These are phyloP conservation scores for Ptychobarbus kaznakovi DNA, from an alignment of 2,797 vertebrate species.

Conservation along the genomic window DNA sequence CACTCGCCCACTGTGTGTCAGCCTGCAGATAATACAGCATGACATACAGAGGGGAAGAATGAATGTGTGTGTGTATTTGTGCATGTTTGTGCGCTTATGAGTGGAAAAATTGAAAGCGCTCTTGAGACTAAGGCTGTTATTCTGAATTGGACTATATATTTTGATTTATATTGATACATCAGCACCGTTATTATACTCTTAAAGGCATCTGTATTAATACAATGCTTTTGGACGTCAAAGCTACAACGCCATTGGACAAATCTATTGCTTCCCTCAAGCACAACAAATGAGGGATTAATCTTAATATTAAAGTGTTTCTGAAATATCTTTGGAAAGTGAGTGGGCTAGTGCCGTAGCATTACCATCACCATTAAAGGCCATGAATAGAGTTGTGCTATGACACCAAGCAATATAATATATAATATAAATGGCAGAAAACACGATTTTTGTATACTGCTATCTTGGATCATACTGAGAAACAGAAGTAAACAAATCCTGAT, in stretches of 20 bases:
- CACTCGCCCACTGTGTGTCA: constrained; percentile 51
- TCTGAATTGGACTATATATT: constrained; percentile 22
- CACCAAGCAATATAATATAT: neutral
- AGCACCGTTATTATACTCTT: neutral
- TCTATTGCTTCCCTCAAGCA: constrained; percentile 14
- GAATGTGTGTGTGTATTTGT: neutral
- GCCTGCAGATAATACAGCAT: constrained; percentile 51
- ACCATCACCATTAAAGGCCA: neutral
- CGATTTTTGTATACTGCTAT: neutral
- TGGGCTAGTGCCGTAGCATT: neutral
- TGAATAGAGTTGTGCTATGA: neutral
- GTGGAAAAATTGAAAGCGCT: neutral
- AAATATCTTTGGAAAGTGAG: constrained; percentile 28
- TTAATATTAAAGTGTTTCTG: constrained; percentile 13
- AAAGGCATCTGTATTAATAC: neutral
- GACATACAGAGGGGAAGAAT: constrained; percentile 22
- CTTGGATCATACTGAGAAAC: neutral
- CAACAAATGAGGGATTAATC: constrained; percentile 33
- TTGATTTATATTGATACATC: constrained; percentile 23
- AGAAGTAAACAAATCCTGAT: neutral
- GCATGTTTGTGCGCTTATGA: neutral
- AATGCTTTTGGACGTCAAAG: constrained; percentile 25
- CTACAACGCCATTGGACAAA: neutral
- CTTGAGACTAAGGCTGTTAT: constrained; percentile 9
- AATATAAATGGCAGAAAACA: neutral